These are phyloP conservation scores for Archilochus colubris DNA, from an alignment of 2,113 vertebrate genomes.

Conservation along the genomic window DNA sequence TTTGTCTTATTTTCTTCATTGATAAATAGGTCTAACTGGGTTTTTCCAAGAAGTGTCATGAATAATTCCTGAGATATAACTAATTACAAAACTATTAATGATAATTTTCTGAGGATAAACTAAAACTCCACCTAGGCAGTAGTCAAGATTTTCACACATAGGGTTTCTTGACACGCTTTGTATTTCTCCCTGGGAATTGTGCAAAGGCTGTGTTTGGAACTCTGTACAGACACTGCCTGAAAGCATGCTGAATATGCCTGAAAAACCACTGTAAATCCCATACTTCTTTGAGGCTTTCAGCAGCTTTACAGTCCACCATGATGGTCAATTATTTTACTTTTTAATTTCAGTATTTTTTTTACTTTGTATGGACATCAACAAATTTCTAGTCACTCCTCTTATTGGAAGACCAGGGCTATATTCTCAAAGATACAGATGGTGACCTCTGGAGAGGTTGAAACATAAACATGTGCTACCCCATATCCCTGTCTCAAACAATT, in stretches of 20 bases:
- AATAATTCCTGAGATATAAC: background rate
- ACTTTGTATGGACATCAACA: background rate
- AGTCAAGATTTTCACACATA: background rate
- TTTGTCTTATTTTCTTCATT: background rate
- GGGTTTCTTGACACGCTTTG: background rate
- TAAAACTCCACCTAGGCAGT: background rate
- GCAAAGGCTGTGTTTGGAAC: background rate
- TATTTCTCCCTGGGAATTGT: background rate
- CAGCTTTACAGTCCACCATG: background rate
- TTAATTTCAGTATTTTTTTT: background rate
- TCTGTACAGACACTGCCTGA: background rate
- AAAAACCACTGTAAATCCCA: background rate
- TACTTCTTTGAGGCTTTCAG: background rate
- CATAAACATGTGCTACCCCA: background rate
- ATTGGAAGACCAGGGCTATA: background rate
- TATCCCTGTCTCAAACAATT: background rate
- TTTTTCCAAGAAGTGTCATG: background rate
- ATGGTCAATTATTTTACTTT: background rate
- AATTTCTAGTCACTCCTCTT: background rate
- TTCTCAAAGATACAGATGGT: background rate
- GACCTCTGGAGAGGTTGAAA: background rate
- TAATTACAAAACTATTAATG: background rate
- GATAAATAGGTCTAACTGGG: background rate
- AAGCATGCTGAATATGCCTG: background rate
- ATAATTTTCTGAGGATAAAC: background rate